Evolutionary conservation across 2,797 vertebrate genomes (phyloP), one percentile per base, ranked within the genome.

Genomic region (Urophycis tenuis): DNA sequence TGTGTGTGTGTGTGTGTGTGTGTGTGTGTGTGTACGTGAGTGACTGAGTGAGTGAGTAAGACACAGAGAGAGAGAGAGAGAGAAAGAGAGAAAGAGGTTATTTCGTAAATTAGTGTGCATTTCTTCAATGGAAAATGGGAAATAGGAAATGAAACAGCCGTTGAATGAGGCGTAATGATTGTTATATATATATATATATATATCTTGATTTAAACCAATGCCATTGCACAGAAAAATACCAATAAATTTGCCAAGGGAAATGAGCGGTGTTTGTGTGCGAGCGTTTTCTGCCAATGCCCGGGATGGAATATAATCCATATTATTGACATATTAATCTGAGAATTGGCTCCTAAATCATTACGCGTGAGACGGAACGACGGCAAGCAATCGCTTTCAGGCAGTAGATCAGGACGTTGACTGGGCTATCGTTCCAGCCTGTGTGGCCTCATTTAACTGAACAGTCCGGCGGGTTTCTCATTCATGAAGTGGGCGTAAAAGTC

Each of bases 261-360:
- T 60, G 49, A n/a, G 22, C n/a, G 49, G 49, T 53, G 19, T 53
- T 15, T 53, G 19, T 49, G 2, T 22, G 45, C 22, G 45, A 19
- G 45, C 6, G 45, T 53, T 41, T 41, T 41, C 45, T 53, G 53
- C n/a, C 22, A 25, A 25, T 60, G n/a, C 22, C 19, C 53, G 6
- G 25, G 81, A 81, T 64, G 33, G 70, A 53, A 81, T 83, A 84
- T 84, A 82, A 89, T 83, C 81, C 78, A 73, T 35, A 34, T 17
- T 75, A 74, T 81, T 84, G 77, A 81, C 85, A 82, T 81, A 19
- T n/a, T 60, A n/a, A 60, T 60, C 53, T 25, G 53, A n/a, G 22
- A 60, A 60, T 72, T 74, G 32, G 31, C 77, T 83, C 79, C 85
- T 31, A 85, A 79, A 83, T 82, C 19, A 81, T 77, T 83, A 83